Evolutionary conservation across 2,797 vertebrate genomes (phyloP), one percentile per base, ranked within the genome.

Genomic region (Epinephelus coioides): DNA sequence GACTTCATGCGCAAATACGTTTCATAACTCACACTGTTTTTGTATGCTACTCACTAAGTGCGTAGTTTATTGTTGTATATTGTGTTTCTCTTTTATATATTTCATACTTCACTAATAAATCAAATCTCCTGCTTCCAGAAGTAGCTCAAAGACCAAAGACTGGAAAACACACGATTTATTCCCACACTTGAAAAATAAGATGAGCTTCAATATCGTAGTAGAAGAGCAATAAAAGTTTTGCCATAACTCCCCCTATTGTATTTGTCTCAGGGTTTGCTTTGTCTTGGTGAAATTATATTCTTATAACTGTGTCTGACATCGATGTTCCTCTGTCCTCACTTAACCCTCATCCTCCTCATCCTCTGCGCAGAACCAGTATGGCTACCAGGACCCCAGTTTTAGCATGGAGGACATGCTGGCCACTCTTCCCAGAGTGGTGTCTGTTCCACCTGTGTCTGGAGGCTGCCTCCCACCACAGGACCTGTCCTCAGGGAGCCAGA

Each of bases 391-490:
- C 18, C 88, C 93, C 47, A 92, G 89, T 80, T 96, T 94, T 59
- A 92, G 91, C 76, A 92, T 94, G 92, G 94, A 98, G 54, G 96
- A 97, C 78, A 96, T 95, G 73, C 86, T 97, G 69, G 87, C 96
- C 0, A 91, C 97, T 79, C 94, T 97, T 0, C 97, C 97, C 11
- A 93, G 97, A 90, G 94, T 96, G 49, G 88, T 94, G n/a, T 91
- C 94, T 3, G 90, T 92, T 71, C 91, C 94, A 67, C 2, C 94
- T n/a, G 94, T 0, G 21, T 81, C 92, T 14, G 92, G 88, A n/a
- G 95, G 95, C 72, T 94, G 97, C 89, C 87, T 95, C 34, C 76
- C 96, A 0, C 86, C 96, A 69, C 96, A 97, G 56, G 97, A 99
- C 75, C 91, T 94, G 4, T 91, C 96, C 4, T 87, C 90, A 1